phyloP scores from a whole-genome alignment of 2,888 invertebrate species.

The Oxytorus armatus region DNA sequence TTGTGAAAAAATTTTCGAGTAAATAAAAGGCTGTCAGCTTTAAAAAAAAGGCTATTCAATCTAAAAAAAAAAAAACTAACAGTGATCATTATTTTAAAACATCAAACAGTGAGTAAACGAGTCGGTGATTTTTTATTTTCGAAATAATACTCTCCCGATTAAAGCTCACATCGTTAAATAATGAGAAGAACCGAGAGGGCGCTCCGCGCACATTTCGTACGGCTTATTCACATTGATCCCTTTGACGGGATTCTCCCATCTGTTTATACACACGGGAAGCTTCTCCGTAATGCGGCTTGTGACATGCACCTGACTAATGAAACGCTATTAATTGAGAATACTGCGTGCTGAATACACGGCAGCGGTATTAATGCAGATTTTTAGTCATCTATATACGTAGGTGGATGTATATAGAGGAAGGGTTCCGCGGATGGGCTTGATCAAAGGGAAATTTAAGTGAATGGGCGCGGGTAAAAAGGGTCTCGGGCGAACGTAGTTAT shows the following conservation, averaged over 20 bases:
- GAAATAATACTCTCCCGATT: background rate
- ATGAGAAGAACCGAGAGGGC: background rate
- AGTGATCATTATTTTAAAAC: too few species aligned
- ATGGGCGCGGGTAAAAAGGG: conserved; percentile 61
- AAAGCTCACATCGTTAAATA: conserved; percentile 16
- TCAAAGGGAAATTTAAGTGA: conserved; percentile 72
- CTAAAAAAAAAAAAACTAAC: too few species aligned
- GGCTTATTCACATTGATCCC: conserved; percentile 28
- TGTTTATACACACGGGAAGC: conserved; percentile 15
- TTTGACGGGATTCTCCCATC: conserved; percentile 43
- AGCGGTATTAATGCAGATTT: background rate
- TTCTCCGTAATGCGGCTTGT: conserved; percentile 33
- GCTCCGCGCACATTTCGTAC: conserved; percentile 49
- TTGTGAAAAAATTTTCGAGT: too few species aligned
- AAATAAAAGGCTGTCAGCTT: too few species aligned
- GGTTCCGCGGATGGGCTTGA: conserved; percentile 57
- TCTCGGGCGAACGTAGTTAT: conserved; percentile 21
- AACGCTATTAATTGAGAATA: conserved; percentile 64
- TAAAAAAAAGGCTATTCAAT: too few species aligned
- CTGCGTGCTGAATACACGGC: conserved; percentile 38
- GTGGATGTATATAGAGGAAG: background rate
- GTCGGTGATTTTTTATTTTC: conserved; percentile 2
- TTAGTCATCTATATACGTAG: background rate
- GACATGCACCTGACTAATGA: conserved; percentile 59
- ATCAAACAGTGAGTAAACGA: background rate